Evolutionary conservation across 2,888 invertebrate genomes (phyloP), one percentile per base, ranked within the genome.

Genomic region (Acanthoscelides obtectus): DNA sequence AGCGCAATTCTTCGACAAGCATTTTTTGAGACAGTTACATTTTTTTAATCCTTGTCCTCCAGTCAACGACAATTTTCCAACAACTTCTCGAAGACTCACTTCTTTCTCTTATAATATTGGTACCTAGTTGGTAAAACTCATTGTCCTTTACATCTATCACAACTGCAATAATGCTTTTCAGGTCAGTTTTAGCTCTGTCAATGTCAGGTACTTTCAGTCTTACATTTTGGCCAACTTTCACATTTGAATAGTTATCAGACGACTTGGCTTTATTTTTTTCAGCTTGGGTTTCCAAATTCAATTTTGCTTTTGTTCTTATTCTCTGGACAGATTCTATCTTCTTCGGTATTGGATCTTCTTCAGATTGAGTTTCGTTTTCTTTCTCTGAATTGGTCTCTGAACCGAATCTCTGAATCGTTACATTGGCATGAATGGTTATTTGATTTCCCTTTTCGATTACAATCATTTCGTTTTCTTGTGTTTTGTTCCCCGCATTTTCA

Each of bases 131-230:
- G 22, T 74, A 77, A 69, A 75, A 71, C 25, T 70, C 76, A 64
- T 75, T 64, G 65, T 64, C 69, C 64, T 69, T 73, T 66, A 72
- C 72, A 68, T 75, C 70, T 71, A 78, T 70, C 22, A 66, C 66
- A 45, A 71, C 63, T 17, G 12, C 12, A 22, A 71, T 27, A 66
- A 69, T 66, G 72, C 75, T 77, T 70, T 73, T 74, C 70, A 74
- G 76, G 73, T 78, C 77, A 65, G 76, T 74, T 69, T 73, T 74
- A 64, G 74, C 76, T 78, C 75, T 70, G 72, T 76, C 75, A 72
- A 77, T 73, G 67, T 77, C 77, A 74, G 75, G 74, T 72, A 79
- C 74, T 75, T 76, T 72, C 70, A 77, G 76, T 77, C 76, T 74
- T 22, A 77, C 77, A 70, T 75, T 77, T 74, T 79, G 75, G 71